Evolutionary conservation across 2,113 vertebrate species (phyloP).

Genomic region (Tichodroma muraria): DNA sequence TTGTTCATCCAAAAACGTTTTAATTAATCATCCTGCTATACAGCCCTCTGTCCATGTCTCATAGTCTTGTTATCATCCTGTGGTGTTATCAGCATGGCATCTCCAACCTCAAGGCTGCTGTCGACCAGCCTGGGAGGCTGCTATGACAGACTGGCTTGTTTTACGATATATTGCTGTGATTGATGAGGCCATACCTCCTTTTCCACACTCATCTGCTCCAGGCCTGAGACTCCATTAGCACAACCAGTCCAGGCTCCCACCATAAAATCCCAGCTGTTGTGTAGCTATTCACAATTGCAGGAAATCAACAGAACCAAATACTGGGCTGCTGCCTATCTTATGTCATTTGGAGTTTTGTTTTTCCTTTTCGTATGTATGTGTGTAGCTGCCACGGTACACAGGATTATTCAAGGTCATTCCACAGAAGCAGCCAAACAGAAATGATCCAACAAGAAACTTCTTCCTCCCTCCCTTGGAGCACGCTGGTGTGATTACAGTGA

Average conservation of each 20-base stretch:
- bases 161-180: neutral
- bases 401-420: neutral
- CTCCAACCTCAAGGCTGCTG: neutral
- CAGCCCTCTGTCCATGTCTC: neutral
- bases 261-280: slow-evolving; percentile 10
- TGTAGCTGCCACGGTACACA: neutral
- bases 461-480: neutral
- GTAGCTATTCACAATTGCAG: slow-evolving; percentile 44
- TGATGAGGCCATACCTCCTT: neutral
- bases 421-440: slow-evolving; percentile 28
- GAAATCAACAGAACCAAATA: slow-evolving; percentile 51
- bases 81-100: neutral
- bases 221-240: neutral
- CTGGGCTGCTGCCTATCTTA: neutral
- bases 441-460: neutral
- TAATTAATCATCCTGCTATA: neutral
- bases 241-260: neutral
- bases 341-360: neutral
- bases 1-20: neutral
- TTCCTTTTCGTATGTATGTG: neutral
- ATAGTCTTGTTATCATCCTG: neutral
- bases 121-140: neutral
- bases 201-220: neutral
- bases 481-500: neutral
- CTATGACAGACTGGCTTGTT: neutral